phyloP scores from a whole-genome alignment of 2,888 invertebrate species.

The Apotomis turbidana region DNA sequence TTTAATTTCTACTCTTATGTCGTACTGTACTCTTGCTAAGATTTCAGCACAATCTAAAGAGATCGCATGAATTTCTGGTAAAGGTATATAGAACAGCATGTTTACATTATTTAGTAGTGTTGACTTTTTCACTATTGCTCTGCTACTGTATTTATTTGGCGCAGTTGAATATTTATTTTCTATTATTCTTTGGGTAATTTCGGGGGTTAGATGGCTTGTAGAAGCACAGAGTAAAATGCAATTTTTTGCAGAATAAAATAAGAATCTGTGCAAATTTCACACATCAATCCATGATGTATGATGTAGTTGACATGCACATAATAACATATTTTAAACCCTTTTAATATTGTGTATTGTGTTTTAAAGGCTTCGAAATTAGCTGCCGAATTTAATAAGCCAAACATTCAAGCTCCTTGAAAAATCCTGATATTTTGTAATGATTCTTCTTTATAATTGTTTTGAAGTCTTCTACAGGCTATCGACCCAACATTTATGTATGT shows the following conservation, averaged over 20 bases:
- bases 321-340: not conserved
- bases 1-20: too few species aligned
- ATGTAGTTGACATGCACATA: not conserved
- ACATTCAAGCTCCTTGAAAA: too few species aligned
- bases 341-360: not conserved
- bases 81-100: too few species aligned
- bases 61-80: too few species aligned
- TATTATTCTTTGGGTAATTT: not conserved
- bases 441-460: not conserved
- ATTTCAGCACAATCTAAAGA: too few species aligned
- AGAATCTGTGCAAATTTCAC: not conserved
- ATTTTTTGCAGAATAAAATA: not conserved
- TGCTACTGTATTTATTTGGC: not conserved
- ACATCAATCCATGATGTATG: not conserved
- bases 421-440: too few species aligned
- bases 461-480: not conserved
- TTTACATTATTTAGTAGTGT: too few species aligned
- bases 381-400: too few species aligned
- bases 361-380: not conserved
- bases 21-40: too few species aligned
- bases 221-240: not conserved
- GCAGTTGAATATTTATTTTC: not conserved
- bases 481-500: conserved; percentile 51
- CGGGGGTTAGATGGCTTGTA: not conserved
- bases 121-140: not conserved